These are phyloP conservation scores for Temnothorax ravouxi DNA, from an alignment of 2,888 invertebrate genomes.

Conservation along the genomic window DNA sequence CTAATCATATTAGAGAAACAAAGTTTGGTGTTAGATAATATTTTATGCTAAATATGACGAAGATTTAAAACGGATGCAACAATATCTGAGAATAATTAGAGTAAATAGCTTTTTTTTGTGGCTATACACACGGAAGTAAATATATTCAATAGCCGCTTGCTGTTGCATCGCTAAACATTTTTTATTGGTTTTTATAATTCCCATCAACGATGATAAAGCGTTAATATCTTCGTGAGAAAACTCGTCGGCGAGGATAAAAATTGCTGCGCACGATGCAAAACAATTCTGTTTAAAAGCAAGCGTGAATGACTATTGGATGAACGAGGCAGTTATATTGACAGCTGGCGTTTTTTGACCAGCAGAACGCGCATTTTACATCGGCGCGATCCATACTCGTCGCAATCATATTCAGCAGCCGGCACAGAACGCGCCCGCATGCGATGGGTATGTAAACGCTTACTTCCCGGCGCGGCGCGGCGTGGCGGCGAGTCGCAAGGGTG, in stretches of 20 bases:
- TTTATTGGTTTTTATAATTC: slow-evolving; percentile 4
- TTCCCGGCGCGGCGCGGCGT: slow-evolving; percentile 34
- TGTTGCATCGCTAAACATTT: background rate
- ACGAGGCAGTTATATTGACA: slow-evolving; percentile 22
- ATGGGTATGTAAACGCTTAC: slow-evolving; percentile 55
- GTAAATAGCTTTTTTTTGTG: background rate
- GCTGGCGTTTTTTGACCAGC: slow-evolving; percentile 31
- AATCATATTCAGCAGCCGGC: slow-evolving; percentile 40
- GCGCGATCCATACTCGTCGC: slow-evolving; percentile 52
- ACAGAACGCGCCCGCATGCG: slow-evolving; percentile 37
- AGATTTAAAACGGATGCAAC: background rate
- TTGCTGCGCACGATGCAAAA: background rate
- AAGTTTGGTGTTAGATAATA: background rate
- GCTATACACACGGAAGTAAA: background rate
- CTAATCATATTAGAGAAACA: background rate
- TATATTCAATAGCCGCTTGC: background rate
- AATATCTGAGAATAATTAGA: background rate
- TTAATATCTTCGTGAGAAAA: background rate
- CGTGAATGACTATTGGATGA: slow-evolving; percentile 16
- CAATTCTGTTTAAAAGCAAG: slow-evolving; percentile 11
- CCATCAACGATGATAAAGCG: background rate
- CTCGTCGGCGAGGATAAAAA: background rate
- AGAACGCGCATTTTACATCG: slow-evolving; percentile 3
- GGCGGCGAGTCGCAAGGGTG: background rate
- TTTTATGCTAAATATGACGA: slow-evolving; percentile 1